Conservation (phyloP, 2,888 invertebrate species). For the Drosophila mayaguana region DNA sequence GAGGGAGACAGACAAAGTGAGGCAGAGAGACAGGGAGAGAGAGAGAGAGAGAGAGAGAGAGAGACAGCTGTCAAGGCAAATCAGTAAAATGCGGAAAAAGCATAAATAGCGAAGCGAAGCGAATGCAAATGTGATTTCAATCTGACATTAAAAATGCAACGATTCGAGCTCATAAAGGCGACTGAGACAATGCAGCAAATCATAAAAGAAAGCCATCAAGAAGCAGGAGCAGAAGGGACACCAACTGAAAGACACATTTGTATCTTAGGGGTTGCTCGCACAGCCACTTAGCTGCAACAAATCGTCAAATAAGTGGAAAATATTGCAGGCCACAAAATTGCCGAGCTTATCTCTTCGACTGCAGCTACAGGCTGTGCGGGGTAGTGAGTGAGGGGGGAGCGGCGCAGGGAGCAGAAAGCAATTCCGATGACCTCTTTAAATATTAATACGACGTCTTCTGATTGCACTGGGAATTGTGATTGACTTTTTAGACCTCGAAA, state of each 20-base stretch:
- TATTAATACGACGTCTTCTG: slow-evolving; percentile 83
- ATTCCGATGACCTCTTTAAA: slow-evolving; percentile 84
- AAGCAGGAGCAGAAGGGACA: background rate
- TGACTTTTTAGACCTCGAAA: slow-evolving; percentile 80
- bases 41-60: background rate
- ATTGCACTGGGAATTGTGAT: slow-evolving; percentile 84
- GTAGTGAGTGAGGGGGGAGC: background rate
- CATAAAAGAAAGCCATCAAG: slow-evolving; percentile 73
- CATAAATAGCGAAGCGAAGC: slow-evolving; percentile 47
- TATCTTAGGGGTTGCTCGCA: slow-evolving; percentile 21
- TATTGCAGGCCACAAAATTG: slow-evolving; percentile 77
- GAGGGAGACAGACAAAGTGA: background rate
- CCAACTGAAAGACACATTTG: slow-evolving; percentile 24
- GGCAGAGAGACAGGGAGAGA: background rate
- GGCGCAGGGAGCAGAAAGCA: slow-evolving; percentile 47
- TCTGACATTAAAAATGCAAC: slow-evolving; percentile 72
- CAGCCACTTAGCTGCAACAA: slow-evolving; percentile 73
- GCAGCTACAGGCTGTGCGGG: slow-evolving; percentile 30
- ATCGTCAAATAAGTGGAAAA: slow-evolving; percentile 76
- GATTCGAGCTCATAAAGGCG: slow-evolving; percentile 44
- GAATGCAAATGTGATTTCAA: slow-evolving; percentile 71
- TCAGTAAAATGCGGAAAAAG: slow-evolving; percentile 19
- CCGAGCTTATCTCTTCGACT: slow-evolving; percentile 58
- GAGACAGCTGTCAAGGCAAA: slow-evolving; percentile 28
- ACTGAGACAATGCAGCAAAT: slow-evolving; percentile 55